phyloP scores from a whole-genome alignment of 2,113 vertebrate genomes.

The Otocyon megalotis region DNA sequence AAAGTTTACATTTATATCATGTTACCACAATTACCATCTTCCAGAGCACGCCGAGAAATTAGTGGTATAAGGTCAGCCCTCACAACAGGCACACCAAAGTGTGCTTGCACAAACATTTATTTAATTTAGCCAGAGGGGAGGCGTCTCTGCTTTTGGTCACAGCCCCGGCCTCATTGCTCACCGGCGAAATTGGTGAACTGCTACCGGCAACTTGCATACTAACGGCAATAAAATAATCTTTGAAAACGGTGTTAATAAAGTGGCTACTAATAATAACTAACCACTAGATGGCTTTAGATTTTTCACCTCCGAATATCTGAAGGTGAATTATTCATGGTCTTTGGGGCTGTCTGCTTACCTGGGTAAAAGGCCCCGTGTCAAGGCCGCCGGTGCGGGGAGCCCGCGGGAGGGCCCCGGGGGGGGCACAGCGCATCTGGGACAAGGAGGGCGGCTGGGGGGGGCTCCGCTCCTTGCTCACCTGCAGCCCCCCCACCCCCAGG shows the following conservation, averaged over 20 bases:
- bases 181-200: neutral
- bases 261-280: neutral
- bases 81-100: neutral
- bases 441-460: neutral
- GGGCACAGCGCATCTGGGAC: neutral
- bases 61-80: conserved; percentile 60
- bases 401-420: fast-evolving
- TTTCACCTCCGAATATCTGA: neutral
- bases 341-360: neutral
- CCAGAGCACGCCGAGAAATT: conserved; percentile 65
- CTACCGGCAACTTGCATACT: neutral
- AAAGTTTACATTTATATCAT: conserved; percentile 84
- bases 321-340: neutral
- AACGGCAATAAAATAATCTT: neutral
- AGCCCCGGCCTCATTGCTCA: fast-evolving
- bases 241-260: neutral
- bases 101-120: conserved; percentile 19
- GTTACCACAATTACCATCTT: conserved; percentile 82
- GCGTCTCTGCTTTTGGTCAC: neutral
- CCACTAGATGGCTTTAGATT: conserved; percentile 62
- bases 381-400: neutral
- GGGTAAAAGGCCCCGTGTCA: neutral
- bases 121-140: neutral
- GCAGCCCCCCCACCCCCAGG: neutral
- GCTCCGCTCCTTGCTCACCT: neutral